Evolutionary conservation across 2,888 invertebrate genomes (phyloP).

Genomic region (Tenodera sinensis): DNA sequence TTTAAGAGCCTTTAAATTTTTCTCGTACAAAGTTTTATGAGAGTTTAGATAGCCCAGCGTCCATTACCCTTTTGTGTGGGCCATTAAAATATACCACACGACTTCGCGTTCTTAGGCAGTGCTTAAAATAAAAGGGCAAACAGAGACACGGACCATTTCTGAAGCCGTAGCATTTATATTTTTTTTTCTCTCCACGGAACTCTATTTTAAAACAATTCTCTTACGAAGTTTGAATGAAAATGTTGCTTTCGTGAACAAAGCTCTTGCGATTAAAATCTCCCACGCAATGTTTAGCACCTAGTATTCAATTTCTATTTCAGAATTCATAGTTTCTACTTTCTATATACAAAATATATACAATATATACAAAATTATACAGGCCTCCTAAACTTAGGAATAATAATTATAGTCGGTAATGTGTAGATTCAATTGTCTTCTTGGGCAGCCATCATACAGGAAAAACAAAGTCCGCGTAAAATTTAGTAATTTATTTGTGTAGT

Average conservation of each 20-base stretch:
- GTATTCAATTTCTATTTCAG: no score
- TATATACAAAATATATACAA: no score
- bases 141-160: not conserved
- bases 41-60: not conserved
- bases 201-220: not conserved
- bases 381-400: no score
- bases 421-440: no score
- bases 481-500: no score
- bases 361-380: no score
- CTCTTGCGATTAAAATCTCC: no score
- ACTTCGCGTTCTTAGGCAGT: not conserved
- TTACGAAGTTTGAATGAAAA: not conserved
- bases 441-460: no score
- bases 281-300: no score
- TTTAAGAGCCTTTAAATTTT: not conserved
- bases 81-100: not conserved
- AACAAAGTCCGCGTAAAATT: no score
- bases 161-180: not conserved
- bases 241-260: not conserved
- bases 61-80: not conserved
- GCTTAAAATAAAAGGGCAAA: not conserved
- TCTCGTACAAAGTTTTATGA: not conserved
- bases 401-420: no score
- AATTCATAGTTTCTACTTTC: no score
- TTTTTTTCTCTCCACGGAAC: not conserved